Percentiles rank a stretch among this genome's conserved stretches.
Conservation (phyloP, 2,797 vertebrate genomes). For the Falco naumanni region DNA sequence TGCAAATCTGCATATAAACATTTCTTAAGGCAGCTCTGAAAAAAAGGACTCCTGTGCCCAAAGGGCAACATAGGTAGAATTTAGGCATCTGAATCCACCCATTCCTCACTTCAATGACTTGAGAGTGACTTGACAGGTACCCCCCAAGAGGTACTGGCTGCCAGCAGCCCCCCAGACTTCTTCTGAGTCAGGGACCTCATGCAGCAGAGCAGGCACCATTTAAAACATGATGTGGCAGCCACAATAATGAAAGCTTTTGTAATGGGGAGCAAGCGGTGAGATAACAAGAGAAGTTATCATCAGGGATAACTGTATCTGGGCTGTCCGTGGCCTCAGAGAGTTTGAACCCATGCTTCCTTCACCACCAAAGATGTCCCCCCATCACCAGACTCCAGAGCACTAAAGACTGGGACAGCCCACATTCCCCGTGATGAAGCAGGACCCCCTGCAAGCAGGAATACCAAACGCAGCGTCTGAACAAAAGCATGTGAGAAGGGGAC, state of each 20-base stretch:
- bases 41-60: not conserved
- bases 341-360: not conserved
- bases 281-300: not conserved
- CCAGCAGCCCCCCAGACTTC: not conserved
- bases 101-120: not conserved
- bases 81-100: not conserved
- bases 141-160: fast-evolving
- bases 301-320: not conserved
- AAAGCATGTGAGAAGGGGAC: not conserved
- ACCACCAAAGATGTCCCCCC: not conserved
- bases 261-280: not conserved
- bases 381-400: not conserved
- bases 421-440: not conserved
- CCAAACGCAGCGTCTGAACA: not conserved
- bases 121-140: not conserved
- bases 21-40: not conserved
- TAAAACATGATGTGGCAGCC: not conserved
- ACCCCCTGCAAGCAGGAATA: not conserved
- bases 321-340: not conserved
- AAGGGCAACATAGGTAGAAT: not conserved
- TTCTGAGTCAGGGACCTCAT: not conserved
- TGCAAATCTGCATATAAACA: not conserved
- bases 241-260: not conserved
- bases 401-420: not conserved
- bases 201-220: not conserved